Conservation (phyloP, 35 echinoderm and acorn worm species). For the Ptychodera flava region DNA sequence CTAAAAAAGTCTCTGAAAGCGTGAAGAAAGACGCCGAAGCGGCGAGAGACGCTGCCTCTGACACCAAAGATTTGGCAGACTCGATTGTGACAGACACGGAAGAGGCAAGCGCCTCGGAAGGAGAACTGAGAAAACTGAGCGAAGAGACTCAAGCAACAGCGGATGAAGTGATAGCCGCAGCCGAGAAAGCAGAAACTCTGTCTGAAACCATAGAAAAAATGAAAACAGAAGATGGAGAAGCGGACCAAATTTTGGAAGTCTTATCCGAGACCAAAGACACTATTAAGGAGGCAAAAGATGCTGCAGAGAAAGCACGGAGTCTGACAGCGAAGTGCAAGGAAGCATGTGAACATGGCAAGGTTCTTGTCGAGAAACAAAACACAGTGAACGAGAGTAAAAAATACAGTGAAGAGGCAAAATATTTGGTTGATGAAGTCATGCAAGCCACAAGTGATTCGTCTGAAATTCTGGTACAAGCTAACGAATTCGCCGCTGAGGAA, state of each 20-base stretch:
- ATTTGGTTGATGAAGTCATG: neutral
- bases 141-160: neutral
- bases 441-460: neutral
- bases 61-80: neutral
- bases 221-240: neutral
- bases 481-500: neutral
- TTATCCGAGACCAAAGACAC: neutral
- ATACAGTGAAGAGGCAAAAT: neutral
- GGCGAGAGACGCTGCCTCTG: neutral
- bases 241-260: neutral
- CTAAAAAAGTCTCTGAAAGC: neutral
- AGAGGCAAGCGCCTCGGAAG: neutral
- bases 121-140: neutral
- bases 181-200: neutral
- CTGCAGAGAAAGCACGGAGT: neutral
- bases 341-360: neutral
- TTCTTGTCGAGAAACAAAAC: neutral
- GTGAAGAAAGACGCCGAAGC: neutral
- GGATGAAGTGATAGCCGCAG: neutral
- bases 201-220: neutral
- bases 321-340: neutral
- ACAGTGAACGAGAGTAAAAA: neutral
- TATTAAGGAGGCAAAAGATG: neutral
- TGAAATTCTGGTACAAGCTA: neutral
- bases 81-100: neutral